Conservation (phyloP, 2,797 vertebrate species). For the Diplodus sargus region DNA sequence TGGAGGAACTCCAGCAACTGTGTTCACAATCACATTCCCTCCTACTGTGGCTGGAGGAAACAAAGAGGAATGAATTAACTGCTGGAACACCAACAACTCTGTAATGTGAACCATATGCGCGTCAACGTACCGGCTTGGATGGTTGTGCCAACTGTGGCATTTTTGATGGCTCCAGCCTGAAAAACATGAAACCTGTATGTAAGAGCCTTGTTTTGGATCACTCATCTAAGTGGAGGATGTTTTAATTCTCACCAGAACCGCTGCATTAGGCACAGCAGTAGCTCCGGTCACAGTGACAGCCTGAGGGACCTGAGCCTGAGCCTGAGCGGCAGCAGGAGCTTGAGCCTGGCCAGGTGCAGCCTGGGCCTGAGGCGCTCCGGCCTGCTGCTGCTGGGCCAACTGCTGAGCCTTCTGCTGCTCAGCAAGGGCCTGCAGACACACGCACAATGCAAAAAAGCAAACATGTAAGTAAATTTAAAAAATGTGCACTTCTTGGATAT, state of each 20-base stretch:
- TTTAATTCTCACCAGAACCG: conserved; percentile 88
- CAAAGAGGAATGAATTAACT: conserved; percentile 44
- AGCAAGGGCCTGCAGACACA: conserved; percentile 87
- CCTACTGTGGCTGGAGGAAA: conserved; percentile 88
- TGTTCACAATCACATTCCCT: conserved; percentile 93
- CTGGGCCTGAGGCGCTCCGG: conserved; percentile 84
- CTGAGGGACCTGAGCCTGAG: conserved; percentile 81
- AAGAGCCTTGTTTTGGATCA: neutral
- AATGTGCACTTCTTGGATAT: neutral
- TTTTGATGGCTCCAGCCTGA: conserved; percentile 92
- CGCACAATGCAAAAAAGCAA: conserved; percentile 13
- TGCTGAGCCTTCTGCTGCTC: conserved; percentile 95
- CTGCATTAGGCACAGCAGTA: conserved; percentile 88
- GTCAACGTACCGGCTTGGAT: conserved; percentile 89
- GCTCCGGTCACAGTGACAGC: conserved; percentile 84
- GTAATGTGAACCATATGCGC: conserved; percentile 26
- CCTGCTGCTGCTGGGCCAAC: conserved; percentile 85
- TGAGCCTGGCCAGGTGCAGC: conserved; percentile 80
- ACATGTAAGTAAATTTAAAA: neutral
- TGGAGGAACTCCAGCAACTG: conserved; percentile 89
- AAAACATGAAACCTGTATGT: conserved; percentile 46
- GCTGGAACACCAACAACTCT: conserved; percentile 32
- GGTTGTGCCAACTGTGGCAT: conserved; percentile 88
- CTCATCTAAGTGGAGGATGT: too few species aligned
- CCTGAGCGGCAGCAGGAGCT: conserved; percentile 71